Evolutionary conservation across 2,888 invertebrate genomes (phyloP).

Genomic region (Neoaliturus tenellus): DNA sequence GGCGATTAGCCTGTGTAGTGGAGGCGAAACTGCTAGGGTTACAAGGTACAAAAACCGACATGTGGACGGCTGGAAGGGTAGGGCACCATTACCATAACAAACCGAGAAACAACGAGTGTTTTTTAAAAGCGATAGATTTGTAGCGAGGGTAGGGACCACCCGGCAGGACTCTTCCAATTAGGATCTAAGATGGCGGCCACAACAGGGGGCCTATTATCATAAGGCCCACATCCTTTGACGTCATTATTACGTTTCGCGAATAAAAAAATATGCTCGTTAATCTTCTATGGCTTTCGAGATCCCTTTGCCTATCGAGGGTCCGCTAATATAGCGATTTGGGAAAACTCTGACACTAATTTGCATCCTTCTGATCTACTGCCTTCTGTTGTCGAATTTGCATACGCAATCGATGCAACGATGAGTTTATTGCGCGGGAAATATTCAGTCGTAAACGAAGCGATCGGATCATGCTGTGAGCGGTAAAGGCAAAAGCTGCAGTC

Average conservation of each 20-base stretch:
- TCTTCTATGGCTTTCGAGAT: conserved; percentile 1
- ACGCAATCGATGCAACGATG: conserved; percentile 34
- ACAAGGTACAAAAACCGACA: conserved; percentile 23
- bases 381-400: conserved; percentile 8
- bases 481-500: background rate
- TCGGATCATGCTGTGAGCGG: background rate
- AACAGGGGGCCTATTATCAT: conserved; percentile 50
- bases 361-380: conserved; percentile 40
- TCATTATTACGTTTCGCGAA: conserved; percentile 48
- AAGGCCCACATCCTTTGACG: conserved; percentile 40
- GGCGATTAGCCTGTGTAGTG: conserved; percentile 20
- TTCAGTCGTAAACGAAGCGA: background rate
- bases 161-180: conserved; percentile 44
- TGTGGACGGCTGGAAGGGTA: conserved; percentile 37
- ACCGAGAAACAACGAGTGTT: conserved; percentile 27
- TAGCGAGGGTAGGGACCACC: conserved; percentile 38
- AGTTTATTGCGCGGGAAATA: conserved; percentile 28
- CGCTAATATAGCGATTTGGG: background rate
- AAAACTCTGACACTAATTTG: background rate
- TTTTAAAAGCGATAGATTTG: conserved; percentile 47
- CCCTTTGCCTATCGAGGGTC: background rate
- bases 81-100: conserved; percentile 47
- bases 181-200: conserved; percentile 48
- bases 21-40: conserved; percentile 1
- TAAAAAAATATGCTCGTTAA: conserved; percentile 21